Conservation (phyloP, 2,113 vertebrate species). For the Parus major region DNA sequence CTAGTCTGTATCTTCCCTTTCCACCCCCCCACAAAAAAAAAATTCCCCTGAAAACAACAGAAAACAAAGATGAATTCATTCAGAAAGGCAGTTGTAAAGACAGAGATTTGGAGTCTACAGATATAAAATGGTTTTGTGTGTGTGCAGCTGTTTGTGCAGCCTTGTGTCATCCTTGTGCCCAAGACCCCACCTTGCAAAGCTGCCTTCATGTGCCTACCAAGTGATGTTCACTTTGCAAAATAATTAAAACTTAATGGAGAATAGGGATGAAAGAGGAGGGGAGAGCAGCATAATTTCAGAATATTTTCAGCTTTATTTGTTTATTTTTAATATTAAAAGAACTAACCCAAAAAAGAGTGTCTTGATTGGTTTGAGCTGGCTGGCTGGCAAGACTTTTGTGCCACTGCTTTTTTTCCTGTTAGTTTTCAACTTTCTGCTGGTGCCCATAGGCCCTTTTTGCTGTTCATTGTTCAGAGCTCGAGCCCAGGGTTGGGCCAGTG, state of each 20-base stretch:
- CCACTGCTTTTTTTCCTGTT: slow-evolving; percentile 8
- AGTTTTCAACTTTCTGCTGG: neutral
- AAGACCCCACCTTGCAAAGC: neutral
- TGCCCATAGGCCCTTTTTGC: neutral
- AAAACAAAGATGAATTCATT: neutral
- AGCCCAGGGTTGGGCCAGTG: neutral
- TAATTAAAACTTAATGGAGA: neutral
- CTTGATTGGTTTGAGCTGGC: neutral
- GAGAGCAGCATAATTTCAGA: neutral
- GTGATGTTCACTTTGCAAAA: neutral
- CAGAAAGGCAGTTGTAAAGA: neutral
- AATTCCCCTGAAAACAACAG: neutral
- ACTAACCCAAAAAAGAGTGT: neutral
- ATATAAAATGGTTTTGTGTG: neutral
- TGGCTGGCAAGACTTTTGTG: slow-evolving; percentile 4
- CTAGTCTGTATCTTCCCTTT: slow-evolving; percentile 28
- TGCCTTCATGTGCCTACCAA: neutral
- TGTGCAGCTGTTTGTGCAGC: neutral
- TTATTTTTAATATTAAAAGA: slow-evolving; percentile 16
- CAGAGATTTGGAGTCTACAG: neutral
- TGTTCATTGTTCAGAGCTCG: neutral
- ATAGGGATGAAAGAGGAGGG: neutral
- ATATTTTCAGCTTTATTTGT: neutral
- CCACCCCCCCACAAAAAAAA: neutral
- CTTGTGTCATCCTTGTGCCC: neutral